Evolutionary conservation across 1,140 invertebrate species (phyloP).

Genomic region (Theocolax elegans): DNA sequence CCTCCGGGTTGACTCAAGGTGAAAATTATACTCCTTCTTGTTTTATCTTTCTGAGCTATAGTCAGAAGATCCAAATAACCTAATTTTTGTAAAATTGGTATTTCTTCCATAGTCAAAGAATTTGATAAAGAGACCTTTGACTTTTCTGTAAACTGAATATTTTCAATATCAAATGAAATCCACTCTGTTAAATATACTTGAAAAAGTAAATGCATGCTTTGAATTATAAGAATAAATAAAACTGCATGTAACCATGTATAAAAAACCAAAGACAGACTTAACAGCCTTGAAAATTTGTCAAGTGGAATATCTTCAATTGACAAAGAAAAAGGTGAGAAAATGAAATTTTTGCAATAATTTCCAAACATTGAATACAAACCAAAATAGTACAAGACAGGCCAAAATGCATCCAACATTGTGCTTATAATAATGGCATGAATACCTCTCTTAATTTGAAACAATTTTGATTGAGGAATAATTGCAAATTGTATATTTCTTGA

Average conservation of each 20-base stretch:
- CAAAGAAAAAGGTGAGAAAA: conserved; percentile 45
- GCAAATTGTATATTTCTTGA: conserved; percentile 68
- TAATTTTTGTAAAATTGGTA: conserved; percentile 76
- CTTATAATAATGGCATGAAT: conserved; percentile 69
- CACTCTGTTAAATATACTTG: conserved; percentile 77
- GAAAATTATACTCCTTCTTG: conserved; percentile 73
- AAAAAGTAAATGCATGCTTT: conserved; percentile 76
- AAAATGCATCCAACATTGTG: conserved; percentile 70
- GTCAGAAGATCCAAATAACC: conserved; percentile 76
- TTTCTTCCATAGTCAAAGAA: conserved; percentile 69
- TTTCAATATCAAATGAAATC: conserved; percentile 66
- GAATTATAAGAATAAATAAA: conserved; percentile 75
- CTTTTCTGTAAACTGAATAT: conserved; percentile 43
- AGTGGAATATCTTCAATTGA: conserved; percentile 65
- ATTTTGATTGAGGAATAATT: conserved; percentile 75
- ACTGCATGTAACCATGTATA: conserved; percentile 76
- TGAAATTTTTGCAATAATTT: conserved; percentile 55
- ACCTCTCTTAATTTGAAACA: conserved; percentile 72
- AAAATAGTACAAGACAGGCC: conserved; percentile 73
- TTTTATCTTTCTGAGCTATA: conserved; percentile 70
- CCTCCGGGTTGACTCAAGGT: conserved; percentile 80
- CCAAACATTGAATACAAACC: conserved; percentile 71
- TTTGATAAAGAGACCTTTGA: conserved; percentile 65
- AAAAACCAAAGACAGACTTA: conserved; percentile 70
- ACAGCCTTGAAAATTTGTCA: conserved; percentile 66